Evolutionary conservation across 2,888 invertebrate genomes (phyloP).

Genomic region (Callyntrura sp.): DNA sequence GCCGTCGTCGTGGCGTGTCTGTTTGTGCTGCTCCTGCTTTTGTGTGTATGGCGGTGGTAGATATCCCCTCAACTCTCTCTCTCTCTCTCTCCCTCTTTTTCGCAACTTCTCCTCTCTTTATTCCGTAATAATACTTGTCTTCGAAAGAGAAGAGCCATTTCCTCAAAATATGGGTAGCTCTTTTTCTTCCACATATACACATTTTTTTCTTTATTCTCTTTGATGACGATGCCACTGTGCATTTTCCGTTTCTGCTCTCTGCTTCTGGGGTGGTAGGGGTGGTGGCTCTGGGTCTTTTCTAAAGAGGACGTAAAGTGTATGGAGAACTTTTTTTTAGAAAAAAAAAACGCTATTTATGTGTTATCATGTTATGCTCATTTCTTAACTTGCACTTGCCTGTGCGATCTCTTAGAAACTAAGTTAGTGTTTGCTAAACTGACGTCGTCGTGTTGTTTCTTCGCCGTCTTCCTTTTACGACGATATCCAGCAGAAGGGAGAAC

Average conservation of each 20-base stretch:
- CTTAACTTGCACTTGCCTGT: conserved; percentile 34
- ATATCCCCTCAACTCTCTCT: not conserved
- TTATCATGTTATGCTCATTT: conserved; percentile 20
- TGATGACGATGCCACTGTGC: conserved; percentile 40
- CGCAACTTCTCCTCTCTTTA: conserved; percentile 34
- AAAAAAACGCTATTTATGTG: conserved; percentile 31
- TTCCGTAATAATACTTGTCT: not conserved
- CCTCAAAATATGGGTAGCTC: conserved; percentile 55
- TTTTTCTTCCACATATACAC: conserved; percentile 11
- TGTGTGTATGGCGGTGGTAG: not conserved
- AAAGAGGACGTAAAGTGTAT: conserved; percentile 5
- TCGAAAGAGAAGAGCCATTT: conserved; percentile 2
- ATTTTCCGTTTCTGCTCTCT: conserved; percentile 31
- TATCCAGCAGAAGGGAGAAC: not conserved
- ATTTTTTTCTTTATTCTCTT: conserved; percentile 14
- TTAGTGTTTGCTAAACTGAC: conserved; percentile 6
- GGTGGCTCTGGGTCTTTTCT: not conserved
- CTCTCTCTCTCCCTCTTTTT: conserved; percentile 5
- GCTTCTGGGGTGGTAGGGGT: not conserved
- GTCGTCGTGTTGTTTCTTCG: not conserved
- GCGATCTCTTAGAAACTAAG: not conserved
- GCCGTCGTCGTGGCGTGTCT: conserved; percentile 18
- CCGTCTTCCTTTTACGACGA: not conserved
- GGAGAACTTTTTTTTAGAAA: conserved; percentile 13
- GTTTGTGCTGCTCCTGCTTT: conserved; percentile 8